These are phyloP conservation scores for Melanerpes aurifrons DNA, from an alignment of 2,113 vertebrate species.

Conservation along the genomic window DNA sequence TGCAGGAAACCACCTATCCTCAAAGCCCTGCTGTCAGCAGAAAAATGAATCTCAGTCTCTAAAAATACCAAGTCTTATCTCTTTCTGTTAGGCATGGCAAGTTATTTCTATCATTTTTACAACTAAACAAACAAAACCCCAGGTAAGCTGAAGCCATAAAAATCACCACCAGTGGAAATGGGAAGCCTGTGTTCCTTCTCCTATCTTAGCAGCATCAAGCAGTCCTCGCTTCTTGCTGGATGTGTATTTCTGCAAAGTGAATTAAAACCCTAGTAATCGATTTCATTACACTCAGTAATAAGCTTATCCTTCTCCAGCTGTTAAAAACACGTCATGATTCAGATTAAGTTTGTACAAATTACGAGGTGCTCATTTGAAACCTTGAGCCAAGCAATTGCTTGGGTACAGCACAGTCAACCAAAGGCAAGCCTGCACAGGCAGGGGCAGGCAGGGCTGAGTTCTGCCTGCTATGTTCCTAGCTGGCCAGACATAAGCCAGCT, in stretches of 20 bases:
- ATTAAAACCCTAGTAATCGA: background rate
- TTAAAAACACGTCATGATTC: constrained; percentile 36
- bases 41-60: background rate
- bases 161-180: background rate
- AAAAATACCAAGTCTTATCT: background rate
- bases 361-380: background rate
- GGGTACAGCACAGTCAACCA: background rate
- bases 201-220: background rate
- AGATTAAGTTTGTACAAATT: background rate
- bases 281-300: constrained; percentile 18
- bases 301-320: background rate
- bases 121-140: background rate
- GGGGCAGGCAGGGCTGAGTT: constrained; percentile 1
- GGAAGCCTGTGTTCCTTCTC: background rate
- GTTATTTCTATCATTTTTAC: background rate
- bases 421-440: constrained; percentile 21
- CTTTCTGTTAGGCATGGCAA: background rate
- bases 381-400: constrained; percentile 1
- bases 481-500: constrained; percentile 43
- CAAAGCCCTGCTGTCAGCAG: background rate
- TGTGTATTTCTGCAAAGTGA: background rate
- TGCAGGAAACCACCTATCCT: background rate
- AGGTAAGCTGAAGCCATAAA: background rate
- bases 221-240: background rate
- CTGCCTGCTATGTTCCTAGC: background rate